Evolutionary conservation across 2,113 vertebrate species (phyloP).

Genomic region (Scortum barcoo): DNA sequence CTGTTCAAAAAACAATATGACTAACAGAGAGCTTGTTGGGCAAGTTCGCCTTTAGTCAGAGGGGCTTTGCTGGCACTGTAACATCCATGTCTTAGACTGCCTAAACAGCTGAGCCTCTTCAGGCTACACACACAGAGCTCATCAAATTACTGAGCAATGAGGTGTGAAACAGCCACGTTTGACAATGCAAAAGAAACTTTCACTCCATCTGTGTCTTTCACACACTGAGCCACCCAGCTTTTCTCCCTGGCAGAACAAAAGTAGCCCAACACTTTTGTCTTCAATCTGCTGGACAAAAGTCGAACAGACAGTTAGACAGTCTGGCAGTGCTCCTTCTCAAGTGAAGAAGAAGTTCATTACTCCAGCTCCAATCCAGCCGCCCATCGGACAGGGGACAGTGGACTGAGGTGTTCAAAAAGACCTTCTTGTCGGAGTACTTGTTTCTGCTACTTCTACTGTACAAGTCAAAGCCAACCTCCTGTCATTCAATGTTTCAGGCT

Average conservation of each 20-base stretch:
- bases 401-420: background rate
- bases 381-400: slow-evolving; percentile 12
- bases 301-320: slow-evolving; percentile 25
- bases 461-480: background rate
- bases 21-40: slow-evolving; percentile 20
- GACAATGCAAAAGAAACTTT: slow-evolving; percentile 44
- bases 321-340: slow-evolving; percentile 10
- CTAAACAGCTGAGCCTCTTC: slow-evolving; percentile 58
- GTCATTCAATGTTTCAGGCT: background rate
- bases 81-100: slow-evolving; percentile 30
- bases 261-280: background rate
- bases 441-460: background rate
- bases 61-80: slow-evolving; percentile 24
- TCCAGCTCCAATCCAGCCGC: background rate
- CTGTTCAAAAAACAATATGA: slow-evolving; percentile 1
- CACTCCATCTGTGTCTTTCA: slow-evolving; percentile 11
- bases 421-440: background rate
- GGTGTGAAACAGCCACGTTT: slow-evolving; percentile 48
- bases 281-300: slow-evolving; percentile 25
- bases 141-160: slow-evolving; percentile 59
- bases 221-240: slow-evolving; percentile 21
- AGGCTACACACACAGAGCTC: slow-evolving; percentile 51
- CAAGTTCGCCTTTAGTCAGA: slow-evolving; percentile 23
- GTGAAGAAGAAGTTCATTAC: slow-evolving; percentile 44
- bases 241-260: slow-evolving; percentile 37